Evolutionary conservation across 2,888 invertebrate genomes (phyloP).

Genomic region (Limnephilus rhombicus): DNA sequence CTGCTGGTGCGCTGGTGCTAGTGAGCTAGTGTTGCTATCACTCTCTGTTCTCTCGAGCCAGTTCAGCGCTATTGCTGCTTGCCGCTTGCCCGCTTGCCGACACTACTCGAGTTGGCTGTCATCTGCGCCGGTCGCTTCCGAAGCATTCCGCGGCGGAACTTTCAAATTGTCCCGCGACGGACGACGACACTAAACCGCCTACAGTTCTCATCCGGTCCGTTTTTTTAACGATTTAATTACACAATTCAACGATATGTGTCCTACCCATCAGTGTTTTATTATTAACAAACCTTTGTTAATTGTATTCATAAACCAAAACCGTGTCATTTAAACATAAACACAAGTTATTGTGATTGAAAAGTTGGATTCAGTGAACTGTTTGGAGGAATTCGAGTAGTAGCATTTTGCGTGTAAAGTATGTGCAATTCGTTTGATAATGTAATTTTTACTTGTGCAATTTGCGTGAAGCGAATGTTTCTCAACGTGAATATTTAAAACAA

Average conservation of each 20-base stretch:
- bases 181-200: neutral
- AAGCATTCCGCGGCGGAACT: neutral
- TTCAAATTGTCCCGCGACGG: neutral
- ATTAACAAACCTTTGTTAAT: neutral
- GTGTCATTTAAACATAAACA: neutral
- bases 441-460: neutral
- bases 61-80: neutral
- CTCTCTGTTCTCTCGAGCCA: neutral
- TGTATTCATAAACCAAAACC: neutral
- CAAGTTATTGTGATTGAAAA: neutral
- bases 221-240: neutral
- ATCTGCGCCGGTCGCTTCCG: neutral
- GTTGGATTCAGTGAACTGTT: neutral
- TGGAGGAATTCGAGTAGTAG: neutral
- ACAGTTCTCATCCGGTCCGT: conserved; percentile 1
- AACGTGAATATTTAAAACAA: neutral
- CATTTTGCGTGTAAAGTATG: neutral
- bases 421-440: neutral
- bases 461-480: neutral
- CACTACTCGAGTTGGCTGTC: conserved; percentile 10
- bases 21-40: neutral
- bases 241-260: neutral
- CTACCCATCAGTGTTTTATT: neutral
- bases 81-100: neutral
- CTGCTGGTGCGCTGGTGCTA: neutral